Evolutionary conservation across 1,140 invertebrate species (phyloP).

Genomic region (Lepidurus arcticus): DNA sequence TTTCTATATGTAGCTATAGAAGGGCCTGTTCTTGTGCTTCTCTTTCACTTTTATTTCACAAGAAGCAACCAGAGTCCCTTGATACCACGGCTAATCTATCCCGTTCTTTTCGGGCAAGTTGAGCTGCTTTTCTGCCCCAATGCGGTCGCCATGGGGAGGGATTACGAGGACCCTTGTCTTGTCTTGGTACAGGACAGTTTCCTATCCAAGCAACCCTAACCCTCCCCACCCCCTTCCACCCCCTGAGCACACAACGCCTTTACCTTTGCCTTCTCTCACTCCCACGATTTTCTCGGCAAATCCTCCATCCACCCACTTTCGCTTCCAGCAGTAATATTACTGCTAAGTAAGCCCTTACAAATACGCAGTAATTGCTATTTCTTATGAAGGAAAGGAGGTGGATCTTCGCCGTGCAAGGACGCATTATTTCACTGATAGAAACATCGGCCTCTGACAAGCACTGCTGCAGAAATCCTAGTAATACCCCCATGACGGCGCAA

Average conservation of each 20-base stretch:
- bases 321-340: constrained; percentile 19
- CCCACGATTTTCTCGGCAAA: background rate
- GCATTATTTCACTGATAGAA: background rate
- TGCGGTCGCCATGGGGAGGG: constrained; percentile 23
- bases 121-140: constrained; percentile 31
- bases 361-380: constrained; percentile 11
- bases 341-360: constrained; percentile 22
- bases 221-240: background rate
- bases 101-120: constrained; percentile 26
- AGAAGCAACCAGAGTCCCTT: constrained; percentile 7
- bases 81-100: constrained; percentile 20
- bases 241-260: background rate
- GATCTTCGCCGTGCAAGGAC: background rate
- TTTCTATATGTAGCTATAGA: background rate
- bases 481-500: background rate
- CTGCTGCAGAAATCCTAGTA: background rate
- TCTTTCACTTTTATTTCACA: background rate
- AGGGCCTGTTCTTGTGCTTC: background rate
- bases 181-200: constrained; percentile 15
- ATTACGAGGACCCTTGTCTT: constrained; percentile 7
- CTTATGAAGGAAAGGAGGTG: background rate
- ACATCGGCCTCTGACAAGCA: background rate
- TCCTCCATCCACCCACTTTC: background rate
- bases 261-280: background rate
- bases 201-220: background rate